A percentile compares a stretch with the other conserved stretches of the same genome.
Evolutionary conservation across 1,140 invertebrate genomes (phyloP).

Genomic region (Anoplophora glabripennis): DNA sequence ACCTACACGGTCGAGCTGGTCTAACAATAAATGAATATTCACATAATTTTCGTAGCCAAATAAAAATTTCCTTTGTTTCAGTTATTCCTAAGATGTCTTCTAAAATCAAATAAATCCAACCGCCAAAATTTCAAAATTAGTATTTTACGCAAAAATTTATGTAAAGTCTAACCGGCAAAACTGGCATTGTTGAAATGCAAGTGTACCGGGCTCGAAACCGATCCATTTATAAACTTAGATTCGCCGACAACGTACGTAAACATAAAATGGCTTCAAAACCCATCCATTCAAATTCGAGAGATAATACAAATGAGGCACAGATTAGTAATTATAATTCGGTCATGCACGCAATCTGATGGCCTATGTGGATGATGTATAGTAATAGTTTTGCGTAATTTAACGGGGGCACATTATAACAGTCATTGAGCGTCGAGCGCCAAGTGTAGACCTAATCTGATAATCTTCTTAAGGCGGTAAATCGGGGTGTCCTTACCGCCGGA

Average conservation of each 20-base stretch:
- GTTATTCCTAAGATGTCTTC: too few relatives aligned
- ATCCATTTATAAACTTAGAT: neutral
- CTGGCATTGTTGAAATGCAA: neutral
- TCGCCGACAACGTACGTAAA: neutral
- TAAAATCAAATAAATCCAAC: too few relatives aligned
- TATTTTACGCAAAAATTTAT: too few relatives aligned
- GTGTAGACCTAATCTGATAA: neutral
- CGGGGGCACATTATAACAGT: constrained; percentile 2
- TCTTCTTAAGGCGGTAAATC: neutral
- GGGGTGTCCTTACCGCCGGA: neutral
- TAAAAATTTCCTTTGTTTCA: too few relatives aligned
- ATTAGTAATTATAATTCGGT: neutral
- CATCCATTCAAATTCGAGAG: neutral
- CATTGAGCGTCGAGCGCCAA: neutral
- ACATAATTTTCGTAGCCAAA: too few relatives aligned
- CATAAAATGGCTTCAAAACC: neutral
- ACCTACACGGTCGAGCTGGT: too few relatives aligned
- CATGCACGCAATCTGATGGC: constrained; percentile 1
- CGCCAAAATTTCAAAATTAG: too few relatives aligned
- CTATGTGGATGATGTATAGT: constrained; percentile 3
- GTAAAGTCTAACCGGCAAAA: too few relatives aligned
- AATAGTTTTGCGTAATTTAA: constrained; percentile 3
- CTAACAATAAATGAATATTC: too few relatives aligned
- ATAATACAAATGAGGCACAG: neutral
- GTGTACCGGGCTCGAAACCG: too few relatives aligned